These are phyloP conservation scores for Achroia grisella DNA, from an alignment of 1,140 invertebrate genomes.

Conservation along the genomic window DNA sequence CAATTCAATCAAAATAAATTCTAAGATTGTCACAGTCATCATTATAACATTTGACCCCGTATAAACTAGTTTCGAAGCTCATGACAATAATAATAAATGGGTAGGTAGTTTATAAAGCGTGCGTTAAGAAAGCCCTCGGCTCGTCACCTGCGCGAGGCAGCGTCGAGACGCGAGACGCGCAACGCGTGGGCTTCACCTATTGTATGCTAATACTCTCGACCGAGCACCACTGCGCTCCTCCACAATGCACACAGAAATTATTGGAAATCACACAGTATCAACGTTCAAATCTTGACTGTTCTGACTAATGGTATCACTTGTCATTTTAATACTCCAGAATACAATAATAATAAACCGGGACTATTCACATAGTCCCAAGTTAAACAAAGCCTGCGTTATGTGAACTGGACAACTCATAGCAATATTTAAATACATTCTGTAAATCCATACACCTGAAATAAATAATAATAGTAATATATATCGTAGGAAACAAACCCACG, in stretches of 20 bases:
- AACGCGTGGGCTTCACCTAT: constrained; percentile 39
- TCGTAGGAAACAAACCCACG: too few species aligned
- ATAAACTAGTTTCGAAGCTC: constrained; percentile 6
- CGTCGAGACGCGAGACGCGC: too few species aligned
- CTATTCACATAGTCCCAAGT: too few species aligned
- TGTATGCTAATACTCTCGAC: constrained; percentile 49
- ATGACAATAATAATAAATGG: constrained; percentile 7
- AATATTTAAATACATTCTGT: too few species aligned
- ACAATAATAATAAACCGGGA: too few species aligned
- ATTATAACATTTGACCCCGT: constrained; percentile 3
- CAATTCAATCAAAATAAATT: too few species aligned
- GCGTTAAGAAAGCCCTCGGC: constrained; percentile 7
- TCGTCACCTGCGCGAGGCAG: constrained; percentile 44
- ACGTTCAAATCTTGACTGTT: constrained; percentile 3
- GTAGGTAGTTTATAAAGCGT: too few species aligned
- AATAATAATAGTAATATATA: too few species aligned
- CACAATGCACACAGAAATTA: neutral
- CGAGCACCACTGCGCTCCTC: neutral
- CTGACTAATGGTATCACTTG: constrained; percentile 9
- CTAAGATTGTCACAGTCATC: neutral
- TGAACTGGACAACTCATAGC: too few species aligned
- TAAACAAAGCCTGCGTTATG: too few species aligned
- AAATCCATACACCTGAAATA: too few species aligned
- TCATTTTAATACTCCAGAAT: too few species aligned
- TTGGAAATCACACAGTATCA: constrained; percentile 9